phyloP scores from a whole-genome alignment of 2,888 invertebrate genomes.

The Dolichomitus sp. region DNA sequence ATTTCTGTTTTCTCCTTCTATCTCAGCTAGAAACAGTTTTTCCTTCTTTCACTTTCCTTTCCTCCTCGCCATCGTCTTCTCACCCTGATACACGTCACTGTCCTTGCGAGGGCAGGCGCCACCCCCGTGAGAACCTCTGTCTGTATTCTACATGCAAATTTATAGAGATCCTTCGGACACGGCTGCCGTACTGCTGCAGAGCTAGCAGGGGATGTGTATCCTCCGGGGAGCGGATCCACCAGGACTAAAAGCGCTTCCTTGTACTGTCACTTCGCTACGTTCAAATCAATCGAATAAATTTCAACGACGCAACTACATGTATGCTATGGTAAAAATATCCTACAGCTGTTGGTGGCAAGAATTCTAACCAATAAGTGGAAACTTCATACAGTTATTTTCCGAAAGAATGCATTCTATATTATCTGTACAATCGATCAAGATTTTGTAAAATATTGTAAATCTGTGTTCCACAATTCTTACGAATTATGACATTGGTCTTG shows the following conservation, averaged over 20 bases:
- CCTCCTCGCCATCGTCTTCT: conserved; percentile 46
- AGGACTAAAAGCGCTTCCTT: conserved; percentile 86
- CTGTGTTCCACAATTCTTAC: too few relatives aligned
- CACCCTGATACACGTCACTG: conserved; percentile 55
- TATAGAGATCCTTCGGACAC: conserved; percentile 86
- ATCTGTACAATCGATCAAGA: not conserved
- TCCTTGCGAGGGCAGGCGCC: conserved; percentile 54
- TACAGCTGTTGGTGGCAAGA: conserved; percentile 17
- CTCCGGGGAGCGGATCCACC: conserved; percentile 82
- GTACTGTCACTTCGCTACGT: conserved; percentile 85
- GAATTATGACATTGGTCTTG: not conserved
- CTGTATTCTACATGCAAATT: conserved; percentile 86
- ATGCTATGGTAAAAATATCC: conserved; percentile 55
- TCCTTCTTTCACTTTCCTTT: conserved; percentile 36
- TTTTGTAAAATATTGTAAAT: not conserved
- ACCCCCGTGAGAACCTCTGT: conserved; percentile 79
- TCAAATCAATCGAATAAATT: conserved; percentile 86
- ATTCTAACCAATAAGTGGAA: conserved; percentile 38
- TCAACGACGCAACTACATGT: conserved; percentile 76
- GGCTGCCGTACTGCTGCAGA: conserved; percentile 74
- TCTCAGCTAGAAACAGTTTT: conserved; percentile 42
- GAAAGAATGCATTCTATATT: not conserved
- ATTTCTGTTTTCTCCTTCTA: conserved; percentile 12
- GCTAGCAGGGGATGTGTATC: conserved; percentile 78
- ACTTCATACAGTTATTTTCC: conserved; percentile 21